These are phyloP conservation scores for Thyatira batis DNA, from an alignment of 2,888 invertebrate species.

Conservation along the genomic window DNA sequence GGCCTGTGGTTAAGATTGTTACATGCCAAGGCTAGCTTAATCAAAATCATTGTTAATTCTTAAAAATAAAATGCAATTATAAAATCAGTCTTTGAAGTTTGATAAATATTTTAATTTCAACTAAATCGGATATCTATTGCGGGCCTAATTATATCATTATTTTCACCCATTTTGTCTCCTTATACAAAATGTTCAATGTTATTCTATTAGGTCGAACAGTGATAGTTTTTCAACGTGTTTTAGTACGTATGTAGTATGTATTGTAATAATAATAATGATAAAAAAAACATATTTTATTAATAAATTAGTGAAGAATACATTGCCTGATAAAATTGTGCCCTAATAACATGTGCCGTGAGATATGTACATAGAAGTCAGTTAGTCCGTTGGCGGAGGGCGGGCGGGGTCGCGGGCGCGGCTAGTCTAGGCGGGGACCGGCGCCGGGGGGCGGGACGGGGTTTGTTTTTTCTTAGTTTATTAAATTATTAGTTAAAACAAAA, in stretches of 20 bases:
- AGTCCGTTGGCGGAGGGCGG: constrained; percentile 20
- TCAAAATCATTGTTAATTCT: not conserved
- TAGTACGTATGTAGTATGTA: constrained; percentile 60
- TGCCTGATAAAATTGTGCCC: constrained; percentile 74
- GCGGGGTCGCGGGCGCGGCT: constrained; percentile 32
- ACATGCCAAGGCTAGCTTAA: too few species aligned
- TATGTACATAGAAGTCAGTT: constrained; percentile 22
- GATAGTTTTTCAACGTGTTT: constrained; percentile 64
- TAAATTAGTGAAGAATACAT: constrained; percentile 36
- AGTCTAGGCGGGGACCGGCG: constrained; percentile 37
- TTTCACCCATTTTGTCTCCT: constrained; percentile 14
- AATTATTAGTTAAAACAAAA: constrained; percentile 58
- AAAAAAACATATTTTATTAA: constrained; percentile 45
- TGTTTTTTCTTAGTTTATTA: constrained; percentile 50
- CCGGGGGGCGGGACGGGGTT: constrained; percentile 22
- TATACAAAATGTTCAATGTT: constrained; percentile 43
- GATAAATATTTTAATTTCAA: too few species aligned
- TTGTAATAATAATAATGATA: constrained; percentile 40
- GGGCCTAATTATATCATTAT: not conserved
- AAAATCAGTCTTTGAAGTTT: too few species aligned
- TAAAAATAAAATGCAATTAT: not conserved
- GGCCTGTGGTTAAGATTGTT: too few species aligned
- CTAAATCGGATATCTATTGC: not conserved
- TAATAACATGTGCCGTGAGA: constrained; percentile 67
- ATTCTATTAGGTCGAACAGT: constrained; percentile 50